Conservation (phyloP, 2,113 vertebrate species). For the Capreolus pygargus region DNA sequence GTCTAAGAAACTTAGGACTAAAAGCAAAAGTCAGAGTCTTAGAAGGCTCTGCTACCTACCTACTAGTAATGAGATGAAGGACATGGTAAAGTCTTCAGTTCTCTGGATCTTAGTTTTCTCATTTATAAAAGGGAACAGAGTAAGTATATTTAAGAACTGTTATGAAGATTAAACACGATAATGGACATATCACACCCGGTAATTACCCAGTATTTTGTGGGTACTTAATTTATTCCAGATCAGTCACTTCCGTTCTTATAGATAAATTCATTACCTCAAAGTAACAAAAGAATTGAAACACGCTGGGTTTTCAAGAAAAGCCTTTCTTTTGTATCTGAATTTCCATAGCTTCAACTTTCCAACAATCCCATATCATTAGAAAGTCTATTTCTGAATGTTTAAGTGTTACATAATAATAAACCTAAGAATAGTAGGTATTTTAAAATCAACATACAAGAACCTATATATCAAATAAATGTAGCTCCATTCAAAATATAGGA, state of each 20-base stretch:
- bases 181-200: not conserved
- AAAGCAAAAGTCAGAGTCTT: not conserved
- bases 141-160: not conserved
- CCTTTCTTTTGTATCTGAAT: not conserved
- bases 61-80: not conserved
- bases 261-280: not conserved
- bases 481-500: not conserved
- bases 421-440: not conserved
- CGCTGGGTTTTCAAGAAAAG: not conserved
- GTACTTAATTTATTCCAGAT: not conserved
- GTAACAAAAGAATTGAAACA: not conserved
- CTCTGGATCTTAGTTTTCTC: not conserved
- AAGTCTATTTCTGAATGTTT: not conserved
- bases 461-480: not conserved
- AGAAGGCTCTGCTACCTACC: not conserved
- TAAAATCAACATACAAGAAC: not conserved
- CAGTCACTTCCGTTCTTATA: not conserved
- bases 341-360: not conserved
- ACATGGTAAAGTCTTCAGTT: not conserved
- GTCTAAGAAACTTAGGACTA: not conserved
- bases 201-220: not conserved
- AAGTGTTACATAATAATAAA: not conserved
- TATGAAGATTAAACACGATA: not conserved
- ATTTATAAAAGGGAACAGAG: not conserved
- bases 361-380: not conserved